Conservation (phyloP, 2,888 invertebrate genomes). For the Aproaerema taeniolella region DNA sequence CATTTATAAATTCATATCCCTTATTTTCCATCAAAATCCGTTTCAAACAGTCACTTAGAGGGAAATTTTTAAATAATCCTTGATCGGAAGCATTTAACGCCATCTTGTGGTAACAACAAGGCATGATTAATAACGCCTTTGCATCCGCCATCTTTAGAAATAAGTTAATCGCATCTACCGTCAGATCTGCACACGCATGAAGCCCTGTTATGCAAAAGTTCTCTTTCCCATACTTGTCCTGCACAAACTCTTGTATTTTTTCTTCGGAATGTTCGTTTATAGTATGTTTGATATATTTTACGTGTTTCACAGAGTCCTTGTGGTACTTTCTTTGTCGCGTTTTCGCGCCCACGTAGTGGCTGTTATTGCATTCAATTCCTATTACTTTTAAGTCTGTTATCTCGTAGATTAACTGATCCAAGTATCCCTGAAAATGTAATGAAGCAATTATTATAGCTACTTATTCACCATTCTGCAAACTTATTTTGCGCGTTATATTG, state of each 20-base stretch:
- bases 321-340: conserved; percentile 76
- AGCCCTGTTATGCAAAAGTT: conserved; percentile 76
- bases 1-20: conserved; percentile 63
- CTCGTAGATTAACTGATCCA: conserved; percentile 81
- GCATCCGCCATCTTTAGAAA: conserved; percentile 78
- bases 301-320: conserved; percentile 61
- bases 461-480: too few relatives aligned
- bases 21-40: conserved; percentile 41
- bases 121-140: conserved; percentile 80
- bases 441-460: too few relatives aligned
- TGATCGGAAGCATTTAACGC: conserved; percentile 20
- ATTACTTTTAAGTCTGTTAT: conserved; percentile 78
- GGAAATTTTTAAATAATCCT: conserved; percentile 79
- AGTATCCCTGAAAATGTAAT: conserved; percentile 81
- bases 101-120: conserved; percentile 90
- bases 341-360: conserved; percentile 75
- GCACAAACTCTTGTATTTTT: conserved; percentile 54
- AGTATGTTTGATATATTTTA: conserved; percentile 78
- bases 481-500: too few relatives aligned
- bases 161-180: conserved; percentile 80
- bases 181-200: conserved; percentile 88
- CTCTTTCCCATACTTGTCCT: conserved; percentile 48
- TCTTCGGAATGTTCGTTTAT: conserved; percentile 69
- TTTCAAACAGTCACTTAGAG: conserved; percentile 75
- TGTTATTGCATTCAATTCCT: conserved; percentile 81